A percentile compares a stretch with the other conserved stretches of the same genome.
These are phyloP conservation scores for Propithecus deckenii DNA, from an alignment of 2,797 vertebrate species.

Conservation along the genomic window DNA sequence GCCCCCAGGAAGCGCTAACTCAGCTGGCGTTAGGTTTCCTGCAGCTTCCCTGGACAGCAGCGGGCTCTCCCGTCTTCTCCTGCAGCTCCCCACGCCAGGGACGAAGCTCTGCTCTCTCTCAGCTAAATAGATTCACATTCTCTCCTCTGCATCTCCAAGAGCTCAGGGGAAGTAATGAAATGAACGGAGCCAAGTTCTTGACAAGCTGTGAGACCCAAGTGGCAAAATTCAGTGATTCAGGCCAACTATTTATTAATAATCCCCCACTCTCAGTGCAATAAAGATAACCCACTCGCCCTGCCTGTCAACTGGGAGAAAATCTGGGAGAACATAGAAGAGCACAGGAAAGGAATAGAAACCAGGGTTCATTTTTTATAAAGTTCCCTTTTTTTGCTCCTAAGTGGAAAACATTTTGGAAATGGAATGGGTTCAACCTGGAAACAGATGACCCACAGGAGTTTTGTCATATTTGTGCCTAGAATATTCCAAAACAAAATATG, in stretches of 20 bases:
- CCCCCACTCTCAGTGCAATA: background rate
- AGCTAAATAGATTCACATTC: background rate
- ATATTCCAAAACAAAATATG: background rate
- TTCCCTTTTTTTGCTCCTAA: constrained; percentile 25
- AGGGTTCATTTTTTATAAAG: background rate
- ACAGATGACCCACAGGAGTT: background rate
- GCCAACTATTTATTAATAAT: background rate
- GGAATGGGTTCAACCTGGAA: background rate
- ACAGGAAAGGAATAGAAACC: background rate
- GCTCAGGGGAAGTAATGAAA: background rate
- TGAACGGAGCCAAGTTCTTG: background rate
- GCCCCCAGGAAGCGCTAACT: background rate
- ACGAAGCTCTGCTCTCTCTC: background rate
- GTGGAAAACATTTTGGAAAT: constrained; percentile 7
- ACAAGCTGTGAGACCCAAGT: background rate
- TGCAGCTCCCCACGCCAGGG: background rate
- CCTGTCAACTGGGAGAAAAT: background rate
- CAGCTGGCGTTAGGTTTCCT: background rate
- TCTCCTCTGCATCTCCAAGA: background rate
- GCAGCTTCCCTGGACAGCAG: background rate
- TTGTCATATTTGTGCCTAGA: background rate
- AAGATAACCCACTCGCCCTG: background rate
- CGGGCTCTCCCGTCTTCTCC: background rate
- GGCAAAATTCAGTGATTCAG: background rate
- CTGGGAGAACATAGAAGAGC: background rate